These are phyloP conservation scores for Crotophaga sulcirostris DNA, from an alignment of 2,113 vertebrate species.

Conservation along the genomic window DNA sequence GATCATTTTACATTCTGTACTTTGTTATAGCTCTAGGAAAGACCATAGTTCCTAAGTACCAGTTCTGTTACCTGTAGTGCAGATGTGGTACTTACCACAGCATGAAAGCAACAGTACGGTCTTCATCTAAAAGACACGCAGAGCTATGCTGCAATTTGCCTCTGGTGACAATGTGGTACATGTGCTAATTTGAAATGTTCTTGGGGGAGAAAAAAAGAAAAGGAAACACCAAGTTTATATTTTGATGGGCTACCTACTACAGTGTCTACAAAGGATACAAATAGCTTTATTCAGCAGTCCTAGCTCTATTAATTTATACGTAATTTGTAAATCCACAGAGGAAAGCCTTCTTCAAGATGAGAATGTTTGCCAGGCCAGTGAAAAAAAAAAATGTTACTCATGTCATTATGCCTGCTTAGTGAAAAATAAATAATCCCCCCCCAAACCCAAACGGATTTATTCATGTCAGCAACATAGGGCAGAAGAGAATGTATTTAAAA, in stretches of 20 bases:
- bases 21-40: constrained; percentile 54
- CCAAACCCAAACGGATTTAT: constrained; percentile 60
- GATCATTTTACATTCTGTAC: constrained; percentile 6
- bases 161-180: constrained; percentile 56
- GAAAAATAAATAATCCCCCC: constrained; percentile 56
- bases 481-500: constrained; percentile 76
- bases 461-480: constrained; percentile 74
- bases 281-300: constrained; percentile 55
- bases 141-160: constrained; percentile 74
- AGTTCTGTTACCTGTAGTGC: constrained; percentile 69
- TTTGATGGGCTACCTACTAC: constrained; percentile 67
- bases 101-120: constrained; percentile 62
- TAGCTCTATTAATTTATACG: constrained; percentile 67
- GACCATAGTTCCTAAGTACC: constrained; percentile 66
- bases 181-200: constrained; percentile 61
- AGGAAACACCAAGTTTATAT: constrained; percentile 40
- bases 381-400: constrained; percentile 44
- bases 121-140: constrained; percentile 73
- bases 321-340: constrained; percentile 70
- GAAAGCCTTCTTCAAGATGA: constrained; percentile 70
- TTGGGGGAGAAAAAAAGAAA: constrained; percentile 42
- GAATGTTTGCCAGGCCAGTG: constrained; percentile 71
- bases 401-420: constrained; percentile 53
- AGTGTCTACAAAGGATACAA: constrained; percentile 62
- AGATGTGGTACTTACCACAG: constrained; percentile 78